Evolutionary conservation across 1,140 invertebrate genomes (phyloP).

Genomic region (Papilio polyxenes): DNA sequence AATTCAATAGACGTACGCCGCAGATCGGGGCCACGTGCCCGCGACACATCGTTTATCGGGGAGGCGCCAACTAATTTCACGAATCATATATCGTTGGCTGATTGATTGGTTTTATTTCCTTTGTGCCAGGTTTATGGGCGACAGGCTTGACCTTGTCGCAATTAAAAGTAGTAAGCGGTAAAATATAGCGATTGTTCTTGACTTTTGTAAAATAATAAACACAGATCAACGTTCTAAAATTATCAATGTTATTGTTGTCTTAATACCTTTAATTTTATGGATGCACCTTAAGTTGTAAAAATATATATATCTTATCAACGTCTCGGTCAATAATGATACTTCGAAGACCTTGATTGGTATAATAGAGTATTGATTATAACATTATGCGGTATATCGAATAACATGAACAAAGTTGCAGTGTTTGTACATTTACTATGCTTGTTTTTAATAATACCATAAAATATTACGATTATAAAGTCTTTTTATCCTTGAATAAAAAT

Average conservation of each 20-base stretch:
- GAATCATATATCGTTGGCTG: conserved; percentile 3
- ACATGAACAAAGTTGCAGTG: neutral
- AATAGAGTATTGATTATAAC: conserved; percentile 8
- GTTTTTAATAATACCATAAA: too few species aligned
- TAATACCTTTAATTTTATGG: too few species aligned
- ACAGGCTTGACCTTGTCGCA: neutral
- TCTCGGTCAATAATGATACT: neutral
- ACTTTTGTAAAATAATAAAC: neutral
- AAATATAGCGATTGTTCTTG: neutral
- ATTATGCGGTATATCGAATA: neutral
- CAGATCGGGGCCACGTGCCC: conserved; percentile 11
- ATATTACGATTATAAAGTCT: too few species aligned
- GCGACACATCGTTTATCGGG: conserved; percentile 42
- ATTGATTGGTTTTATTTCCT: conserved; percentile 21
- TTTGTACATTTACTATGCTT: neutral
- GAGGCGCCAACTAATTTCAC: conserved; percentile 32
- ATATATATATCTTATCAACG: neutral
- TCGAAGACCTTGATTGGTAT: conserved; percentile 10
- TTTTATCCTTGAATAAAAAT: neutral
- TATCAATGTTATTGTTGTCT: too few species aligned
- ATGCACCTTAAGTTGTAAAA: too few species aligned
- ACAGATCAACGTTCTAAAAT: too few species aligned
- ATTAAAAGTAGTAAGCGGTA: neutral
- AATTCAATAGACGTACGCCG: conserved; percentile 49
- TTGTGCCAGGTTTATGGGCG: neutral